Evolutionary conservation across 2,797 vertebrate species (phyloP).

Genomic region (Ataeniobius toweri): DNA sequence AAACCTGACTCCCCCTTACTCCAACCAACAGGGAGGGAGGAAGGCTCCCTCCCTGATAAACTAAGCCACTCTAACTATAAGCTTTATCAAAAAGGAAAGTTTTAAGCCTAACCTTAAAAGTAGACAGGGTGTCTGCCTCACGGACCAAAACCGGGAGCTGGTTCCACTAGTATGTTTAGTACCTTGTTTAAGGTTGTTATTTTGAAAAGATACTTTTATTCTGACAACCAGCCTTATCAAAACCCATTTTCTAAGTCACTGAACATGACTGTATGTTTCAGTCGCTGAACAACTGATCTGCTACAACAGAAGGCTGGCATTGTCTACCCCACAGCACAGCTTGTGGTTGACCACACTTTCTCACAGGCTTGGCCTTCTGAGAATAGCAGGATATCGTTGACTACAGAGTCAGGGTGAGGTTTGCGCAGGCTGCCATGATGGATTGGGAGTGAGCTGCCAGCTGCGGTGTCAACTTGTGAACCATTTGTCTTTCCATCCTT

Average conservation of each 20-base stretch:
- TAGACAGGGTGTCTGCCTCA: no score
- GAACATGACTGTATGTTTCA: not conserved
- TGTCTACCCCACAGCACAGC: not conserved
- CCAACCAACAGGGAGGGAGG: no score
- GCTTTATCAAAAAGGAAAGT: no score
- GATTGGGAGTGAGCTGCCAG: not conserved
- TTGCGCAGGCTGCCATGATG: not conserved
- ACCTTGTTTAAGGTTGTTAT: not conserved
- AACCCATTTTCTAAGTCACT: not conserved
- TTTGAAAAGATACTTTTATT: not conserved
- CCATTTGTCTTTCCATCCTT: not conserved
- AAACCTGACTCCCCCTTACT: no score
- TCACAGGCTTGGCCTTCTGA: not conserved
- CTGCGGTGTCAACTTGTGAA: not conserved
- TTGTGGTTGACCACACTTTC: not conserved
- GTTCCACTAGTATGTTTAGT: not conserved
- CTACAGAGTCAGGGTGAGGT: not conserved
- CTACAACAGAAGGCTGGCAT: not conserved
- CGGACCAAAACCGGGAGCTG: no score
- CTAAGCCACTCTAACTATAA: no score
- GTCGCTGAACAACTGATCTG: not conserved
- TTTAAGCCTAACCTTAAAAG: no score
- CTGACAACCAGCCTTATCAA: not conserved
- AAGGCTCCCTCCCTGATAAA: no score
- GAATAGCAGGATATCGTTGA: not conserved